phyloP scores from a whole-genome alignment of 2,888 invertebrate species.

The Apamea monoglypha region DNA sequence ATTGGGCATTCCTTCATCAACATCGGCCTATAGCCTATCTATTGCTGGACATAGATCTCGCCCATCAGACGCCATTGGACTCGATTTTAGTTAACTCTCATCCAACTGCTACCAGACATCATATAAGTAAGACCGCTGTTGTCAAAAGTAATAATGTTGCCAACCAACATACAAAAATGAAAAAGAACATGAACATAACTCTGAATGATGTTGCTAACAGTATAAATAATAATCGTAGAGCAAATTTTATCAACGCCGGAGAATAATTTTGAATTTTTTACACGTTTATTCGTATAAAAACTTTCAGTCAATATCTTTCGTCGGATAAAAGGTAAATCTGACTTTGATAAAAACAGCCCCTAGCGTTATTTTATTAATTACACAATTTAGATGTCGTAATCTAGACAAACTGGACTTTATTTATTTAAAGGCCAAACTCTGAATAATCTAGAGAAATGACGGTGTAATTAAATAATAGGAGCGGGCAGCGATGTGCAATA shows the following conservation, averaged over 20 bases:
- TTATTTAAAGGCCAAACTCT: constrained; percentile 3
- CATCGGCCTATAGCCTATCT: too few relatives aligned
- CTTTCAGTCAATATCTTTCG: neutral
- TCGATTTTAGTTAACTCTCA: too few relatives aligned
- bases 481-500: constrained; percentile 16
- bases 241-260: neutral
- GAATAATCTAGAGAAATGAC: constrained; percentile 29
- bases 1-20: neutral
- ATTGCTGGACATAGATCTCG: neutral
- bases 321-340: neutral
- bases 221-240: neutral
- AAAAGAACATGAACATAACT: too few relatives aligned
- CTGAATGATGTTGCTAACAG: too few relatives aligned
- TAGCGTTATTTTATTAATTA: neutral
- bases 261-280: neutral
- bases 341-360: neutral
- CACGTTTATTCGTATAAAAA: too few relatives aligned
- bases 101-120: neutral
- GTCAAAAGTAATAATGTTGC: neutral
- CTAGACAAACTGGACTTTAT: neutral
- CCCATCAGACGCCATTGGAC: neutral
- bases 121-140: too few relatives aligned
- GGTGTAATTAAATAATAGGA: constrained; percentile 31
- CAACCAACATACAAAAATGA: neutral
- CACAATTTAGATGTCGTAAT: neutral